Percentiles rank a stretch among this genome's conserved stretches.
Evolutionary conservation across 1,140 invertebrate genomes (phyloP).

Genomic region (Coelopa frigida): DNA sequence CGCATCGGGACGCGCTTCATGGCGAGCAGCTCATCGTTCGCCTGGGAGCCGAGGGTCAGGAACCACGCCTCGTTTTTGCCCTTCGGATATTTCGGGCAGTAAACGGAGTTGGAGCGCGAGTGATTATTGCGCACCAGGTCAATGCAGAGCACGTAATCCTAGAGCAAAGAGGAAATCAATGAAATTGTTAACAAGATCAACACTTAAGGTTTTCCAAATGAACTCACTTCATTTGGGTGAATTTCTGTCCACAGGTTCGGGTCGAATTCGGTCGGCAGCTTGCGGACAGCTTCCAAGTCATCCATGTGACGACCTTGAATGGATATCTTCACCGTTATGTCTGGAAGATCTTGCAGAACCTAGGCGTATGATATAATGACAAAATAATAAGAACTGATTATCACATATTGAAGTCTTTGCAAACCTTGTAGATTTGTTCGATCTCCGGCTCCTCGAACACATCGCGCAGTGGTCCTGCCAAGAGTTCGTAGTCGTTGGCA

Average conservation of each 20-base stretch:
- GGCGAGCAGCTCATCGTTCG: constrained; percentile 71
- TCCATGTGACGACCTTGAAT: constrained; percentile 52
- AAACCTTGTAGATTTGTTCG: constrained; percentile 51
- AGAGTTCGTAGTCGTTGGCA: constrained; percentile 47
- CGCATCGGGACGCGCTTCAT: constrained; percentile 64
- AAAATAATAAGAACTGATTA: constrained; percentile 6
- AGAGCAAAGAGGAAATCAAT: constrained; percentile 18
- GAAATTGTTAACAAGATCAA: constrained; percentile 1
- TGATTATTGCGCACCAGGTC: constrained; percentile 46
- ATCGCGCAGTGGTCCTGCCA: constrained; percentile 48
- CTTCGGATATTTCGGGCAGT: constrained; percentile 81
- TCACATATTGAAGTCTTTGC: not conserved
- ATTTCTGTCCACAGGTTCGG: constrained; percentile 50
- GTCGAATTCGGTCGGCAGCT: constrained; percentile 19
- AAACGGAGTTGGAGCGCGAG: constrained; percentile 20
- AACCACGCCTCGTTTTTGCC: constrained; percentile 97
- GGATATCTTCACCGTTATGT: constrained; percentile 51
- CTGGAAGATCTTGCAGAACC: constrained; percentile 57
- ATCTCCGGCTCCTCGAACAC: constrained; percentile 52
- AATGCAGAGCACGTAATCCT: constrained; percentile 65
- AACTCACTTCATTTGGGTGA: constrained; percentile 51
- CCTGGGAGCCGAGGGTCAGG: constrained; percentile 69
- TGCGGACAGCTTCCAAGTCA: constrained; percentile 46
- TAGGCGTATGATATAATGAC: too few relatives aligned
- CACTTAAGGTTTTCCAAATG: constrained; percentile 2